Base-by-base conservation (phyloP, 2,797 vertebrate genomes). In the Acanthopagrus latus region DNA sequence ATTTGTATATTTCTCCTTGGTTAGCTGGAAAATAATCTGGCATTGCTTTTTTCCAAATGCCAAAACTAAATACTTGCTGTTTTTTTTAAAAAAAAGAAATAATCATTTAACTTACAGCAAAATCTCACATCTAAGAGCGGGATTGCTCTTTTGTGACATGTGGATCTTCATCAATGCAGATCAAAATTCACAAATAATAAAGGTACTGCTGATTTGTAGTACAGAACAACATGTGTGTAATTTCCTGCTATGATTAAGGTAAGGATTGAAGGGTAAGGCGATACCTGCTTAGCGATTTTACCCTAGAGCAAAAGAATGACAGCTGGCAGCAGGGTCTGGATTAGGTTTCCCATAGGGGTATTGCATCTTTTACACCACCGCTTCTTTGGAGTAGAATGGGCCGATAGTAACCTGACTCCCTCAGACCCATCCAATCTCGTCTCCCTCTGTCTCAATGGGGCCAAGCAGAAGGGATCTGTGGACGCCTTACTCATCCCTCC, bases 341-440 rank as follows among this genome's bases (percentile, higher is more conserved):
- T 95, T 93, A 93, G 92, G 94, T 95, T 95, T 93, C 94, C 90
- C 82, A 86, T 83, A 82, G 89, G 91, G 90, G 88, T 90, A 88
- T 74, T 90, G 92, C 91, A 92, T 95, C 93, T 92, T 94, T 94
- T 92, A 93, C 93, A 90, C 89, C 87, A 74, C 66, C 56, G 75
- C 88, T 87, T 80, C 90, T 91, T 79, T 84, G 84, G 91, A 91
- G 84, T 85, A 92, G 91, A 93, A 92, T 88, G 88, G 90, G 84
- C 84, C 57, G 77, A 86, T 89, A 81, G 94, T 92, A 95, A 95
- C 91, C 90, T 57, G 93, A 94, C 85, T 91, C 94, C 82, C 87
- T 83, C 85, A 77, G 86, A 92, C 84, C 84, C 89, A 92, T 94
- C 91, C 93, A 92, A 93, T 93, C 94, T 91, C 87, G 41, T 86